Evolutionary conservation across 2,797 vertebrate genomes (phyloP), one percentile per base, ranked within the genome.

Genomic region (Masticophis lateralis): DNA sequence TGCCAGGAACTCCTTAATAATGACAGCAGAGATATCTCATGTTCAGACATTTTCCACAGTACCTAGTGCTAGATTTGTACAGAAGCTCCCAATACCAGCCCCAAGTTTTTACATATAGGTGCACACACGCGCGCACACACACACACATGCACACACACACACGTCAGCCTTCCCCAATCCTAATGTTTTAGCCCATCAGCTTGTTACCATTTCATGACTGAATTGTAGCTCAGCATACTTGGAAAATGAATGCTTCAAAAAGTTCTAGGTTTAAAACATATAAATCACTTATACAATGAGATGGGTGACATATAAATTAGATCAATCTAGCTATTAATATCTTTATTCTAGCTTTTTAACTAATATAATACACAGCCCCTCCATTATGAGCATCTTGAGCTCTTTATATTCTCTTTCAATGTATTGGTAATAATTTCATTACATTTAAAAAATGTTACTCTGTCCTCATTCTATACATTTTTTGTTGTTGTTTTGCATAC

Each of bases 51-150:
- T 66, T 66, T 66, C 28, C 63, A 66, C 5, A 66, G 13, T 66
- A 66, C 4, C 13, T 66, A n/a, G 12, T 66, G 63, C 63, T 69
- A 69, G 5, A 14, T 69, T 69, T 14, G 5, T 32, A 69, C 28
- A 66, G 61, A 66, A n/a, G 28, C 27, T 66, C 11, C 13, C 28
- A 69, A 69, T 69, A 69, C 28, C 13, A 69, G 13, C 5, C 63
- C 2, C 27, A 63, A 63, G 5, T 61, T 27, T 61, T 27, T 61
- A 61, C 60, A 59, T 12, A 57, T 18, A 3, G 14, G 55, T 56
- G 55, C 0, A 1, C 56, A 57, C 16, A 18, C 5, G 1, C 56
- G 18, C 0, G 2, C 56, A 0, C 3, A 3, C 56, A 3, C 60
- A 4, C 7, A 6, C 60, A 27, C 25, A 11, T 0, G 9, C 8